These are phyloP conservation scores for Channa striata DNA, from an alignment of 2,797 vertebrate genomes.

Conservation along the genomic window DNA sequence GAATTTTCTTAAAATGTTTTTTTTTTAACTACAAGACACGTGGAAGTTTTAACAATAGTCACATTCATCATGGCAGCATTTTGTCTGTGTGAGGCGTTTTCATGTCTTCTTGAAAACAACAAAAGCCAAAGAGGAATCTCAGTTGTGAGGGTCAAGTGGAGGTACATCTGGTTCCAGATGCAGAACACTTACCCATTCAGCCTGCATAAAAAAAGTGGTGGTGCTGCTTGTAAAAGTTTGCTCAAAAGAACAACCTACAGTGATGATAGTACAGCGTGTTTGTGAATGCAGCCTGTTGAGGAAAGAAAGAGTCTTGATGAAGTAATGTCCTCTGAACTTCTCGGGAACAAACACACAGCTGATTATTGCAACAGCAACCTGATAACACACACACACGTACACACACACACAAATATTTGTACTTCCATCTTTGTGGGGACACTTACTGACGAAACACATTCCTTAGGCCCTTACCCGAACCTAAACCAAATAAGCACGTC, in stretches of 20 bases:
- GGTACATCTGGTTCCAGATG: slow-evolving; percentile 29
- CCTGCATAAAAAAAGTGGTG: slow-evolving; percentile 2
- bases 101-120: slow-evolving; percentile 2
- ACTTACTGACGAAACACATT: not conserved
- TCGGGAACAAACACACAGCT: not conserved
- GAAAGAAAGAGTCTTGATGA: slow-evolving; percentile 31
- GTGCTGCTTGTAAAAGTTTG: slow-evolving; percentile 15
- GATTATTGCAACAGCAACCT: slow-evolving; percentile 2
- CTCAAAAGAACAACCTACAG: not conserved
- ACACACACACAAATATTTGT: not conserved
- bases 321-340: slow-evolving; percentile 19
- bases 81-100: not conserved
- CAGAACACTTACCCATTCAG: slow-evolving; percentile 7
- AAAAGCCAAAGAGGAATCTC: not conserved
- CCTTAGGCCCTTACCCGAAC: no score
- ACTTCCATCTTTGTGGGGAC: not conserved
- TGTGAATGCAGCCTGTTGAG: slow-evolving; percentile 29
- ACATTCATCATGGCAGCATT: slow-evolving; percentile 1
- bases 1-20: not conserved
- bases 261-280: slow-evolving; percentile 1
- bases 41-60: not conserved
- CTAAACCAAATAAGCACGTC: no score
- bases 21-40: not conserved
- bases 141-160: not conserved
- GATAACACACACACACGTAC: slow-evolving; percentile 11